Evolutionary conservation across 2,797 vertebrate species (phyloP).

Genomic region (Halcyon badia): DNA sequence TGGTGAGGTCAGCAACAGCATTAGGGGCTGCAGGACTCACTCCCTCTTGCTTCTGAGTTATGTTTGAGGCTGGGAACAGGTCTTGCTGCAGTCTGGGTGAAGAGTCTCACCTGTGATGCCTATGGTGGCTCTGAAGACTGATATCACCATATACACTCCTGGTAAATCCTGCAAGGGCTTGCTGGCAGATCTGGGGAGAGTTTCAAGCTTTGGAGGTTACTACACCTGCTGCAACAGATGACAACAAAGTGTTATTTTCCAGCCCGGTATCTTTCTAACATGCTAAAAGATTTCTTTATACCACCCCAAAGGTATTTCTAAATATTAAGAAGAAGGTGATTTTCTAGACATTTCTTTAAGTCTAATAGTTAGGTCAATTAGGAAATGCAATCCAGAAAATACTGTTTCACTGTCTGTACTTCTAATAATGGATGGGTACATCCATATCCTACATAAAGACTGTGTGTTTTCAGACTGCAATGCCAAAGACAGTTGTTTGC

Average conservation of each 20-base stretch:
- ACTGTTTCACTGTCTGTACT: not conserved
- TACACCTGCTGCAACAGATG: not conserved
- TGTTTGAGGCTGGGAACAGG: not conserved
- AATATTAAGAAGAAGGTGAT: not conserved
- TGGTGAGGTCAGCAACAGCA: not conserved
- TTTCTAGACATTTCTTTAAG: not conserved
- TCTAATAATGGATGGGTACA: not conserved
- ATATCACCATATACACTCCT: rapidly evolving
- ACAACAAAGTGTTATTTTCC: not conserved
- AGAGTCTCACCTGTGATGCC: not conserved
- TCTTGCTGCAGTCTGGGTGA: not conserved
- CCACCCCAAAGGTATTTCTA: not conserved
- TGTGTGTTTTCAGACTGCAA: not conserved
- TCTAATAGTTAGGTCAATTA: not conserved
- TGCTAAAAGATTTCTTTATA: not conserved
- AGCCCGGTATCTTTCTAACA: not conserved
- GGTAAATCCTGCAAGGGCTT: not conserved
- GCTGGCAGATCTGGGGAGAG: not conserved
- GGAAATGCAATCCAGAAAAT: not conserved
- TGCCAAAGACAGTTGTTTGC: not conserved
- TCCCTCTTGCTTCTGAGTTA: not conserved
- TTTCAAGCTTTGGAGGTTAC: not conserved
- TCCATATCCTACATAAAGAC: not conserved
- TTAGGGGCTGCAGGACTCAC: not conserved
- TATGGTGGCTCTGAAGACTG: not conserved